Base-by-base conservation (phyloP, 2,797 vertebrate genomes). In the Australoheros facetus region DNA sequence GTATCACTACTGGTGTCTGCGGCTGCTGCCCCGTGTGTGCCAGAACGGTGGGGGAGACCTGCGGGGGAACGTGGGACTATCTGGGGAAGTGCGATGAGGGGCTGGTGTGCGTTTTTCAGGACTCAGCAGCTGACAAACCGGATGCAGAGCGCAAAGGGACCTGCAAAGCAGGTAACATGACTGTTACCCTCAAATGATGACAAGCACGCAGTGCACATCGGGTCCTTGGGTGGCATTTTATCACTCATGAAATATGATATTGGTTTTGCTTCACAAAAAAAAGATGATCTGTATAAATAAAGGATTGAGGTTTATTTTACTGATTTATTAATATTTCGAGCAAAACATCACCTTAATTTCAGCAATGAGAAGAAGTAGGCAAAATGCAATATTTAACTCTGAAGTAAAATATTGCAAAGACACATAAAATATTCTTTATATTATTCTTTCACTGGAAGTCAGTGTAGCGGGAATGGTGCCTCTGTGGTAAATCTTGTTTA, bases 31-130 rank as follows among this genome's bases (percentile, higher is more conserved):
- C 94, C 0, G 87, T 86, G 0, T 95, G 95, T 42, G 94, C 95
- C 84, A 85, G 81, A n/a, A 84, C 72, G 0, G 85, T 82, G 34
- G 94, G 91, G 16, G 93, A 96, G 87, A 86, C 62, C 87, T 96
- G 95, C 4, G 95, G 95, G 7, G 95, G 95, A 3, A 79, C 88
- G 0, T 96, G 95, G 95, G 94, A 95, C 86, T 92, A 94, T 34
- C 85, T 95, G 87, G 95, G 95, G 16, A 96, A 95, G 84, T 96
- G 95, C 48, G 95, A 94, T 3, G 86, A 94, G 77, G 94, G 94
- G 1, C 87, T 96, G 85, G 83, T 94, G 83, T 95, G 95, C n/a
- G 75, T 93, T 48, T 81, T 90, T 74, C 78, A 86, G 88, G 94
- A 93, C 10, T 4, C 73, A 4, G 64, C 56, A 1, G 81, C 70